Evolutionary conservation across 2,113 vertebrate genomes (phyloP), one percentile per base, ranked within the genome.

Genomic region (Zeus faber): DNA sequence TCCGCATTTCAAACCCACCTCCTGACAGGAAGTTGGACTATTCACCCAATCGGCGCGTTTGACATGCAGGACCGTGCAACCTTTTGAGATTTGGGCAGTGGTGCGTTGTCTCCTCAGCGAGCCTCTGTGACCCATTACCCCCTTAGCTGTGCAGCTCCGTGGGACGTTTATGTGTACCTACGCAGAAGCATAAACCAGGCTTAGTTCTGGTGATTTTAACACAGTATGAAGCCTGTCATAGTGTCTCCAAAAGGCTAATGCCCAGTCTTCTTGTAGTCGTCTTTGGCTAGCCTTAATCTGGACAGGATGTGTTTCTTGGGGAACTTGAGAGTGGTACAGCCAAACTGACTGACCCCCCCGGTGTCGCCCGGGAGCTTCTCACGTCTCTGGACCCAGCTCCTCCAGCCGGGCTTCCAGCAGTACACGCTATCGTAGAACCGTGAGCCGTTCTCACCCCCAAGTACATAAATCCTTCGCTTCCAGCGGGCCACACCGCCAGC

Each of bases 401-500:
- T 73, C 90, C 90, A 91, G 65, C 91, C 91, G 0, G 91, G 90
- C 54, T 88, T 91, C 91, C 91, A 93, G 31, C 89, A 90, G 79
- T 90, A 92, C 41, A 92, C 87, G 0, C 88, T 90, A 74, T 91
- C 89, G 0, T 91, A 91, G 45, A 89, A 89, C 9, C 85, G 68
- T 0, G 88, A 83, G 25, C 90, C 89, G 1, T 92, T 91, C 22
- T 92, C 90, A 2, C 91, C 91, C 0, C 90, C 91, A 57, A 93
- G 29, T 2, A 93, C 89, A 4, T 93, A 92, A 54, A 93, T 90
- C 75, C 89, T 76, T 44, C 89, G 78, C 61, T 89, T 91, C 91
- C 91, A 93, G 49, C 86, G 71, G 5, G 91, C 91, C 2, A 92
- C 91, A 0, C 90, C 89, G 1, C 88, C 88, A 0, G 87, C 89